Percentiles rank a stretch among this genome's conserved stretches.
Evolutionary conservation across 2,113 vertebrate species (phyloP).

Genomic region (Alethe castanea): DNA sequence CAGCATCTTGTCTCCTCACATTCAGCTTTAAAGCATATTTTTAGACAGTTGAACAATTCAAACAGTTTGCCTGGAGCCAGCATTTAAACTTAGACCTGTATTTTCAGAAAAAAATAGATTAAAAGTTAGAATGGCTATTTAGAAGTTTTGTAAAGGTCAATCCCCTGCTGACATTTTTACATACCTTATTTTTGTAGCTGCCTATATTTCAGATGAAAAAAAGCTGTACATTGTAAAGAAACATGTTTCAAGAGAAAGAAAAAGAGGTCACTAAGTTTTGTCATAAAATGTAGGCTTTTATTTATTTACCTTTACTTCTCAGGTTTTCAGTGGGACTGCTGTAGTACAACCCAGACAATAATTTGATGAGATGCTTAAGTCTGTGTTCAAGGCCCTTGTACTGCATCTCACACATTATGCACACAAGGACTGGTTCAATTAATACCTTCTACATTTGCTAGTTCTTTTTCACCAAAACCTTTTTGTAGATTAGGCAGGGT

Average conservation of each 20-base stretch:
- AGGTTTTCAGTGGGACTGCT: background rate
- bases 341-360: background rate
- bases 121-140: slow-evolving; percentile 13
- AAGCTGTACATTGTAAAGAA: background rate
- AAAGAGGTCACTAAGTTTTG: background rate
- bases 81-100: slow-evolving; percentile 48
- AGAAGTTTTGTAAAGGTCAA: background rate
- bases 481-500: background rate
- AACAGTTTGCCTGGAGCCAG: slow-evolving; percentile 39
- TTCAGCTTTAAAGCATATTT: slow-evolving; percentile 62
- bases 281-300: background rate
- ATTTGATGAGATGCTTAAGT: background rate
- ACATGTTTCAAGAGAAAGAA: background rate
- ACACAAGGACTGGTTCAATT: background rate
- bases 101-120: slow-evolving; percentile 26
- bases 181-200: background rate
- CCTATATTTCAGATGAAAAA: slow-evolving; percentile 3
- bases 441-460: background rate
- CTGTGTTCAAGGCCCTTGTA: background rate
- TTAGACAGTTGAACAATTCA: slow-evolving; percentile 57
- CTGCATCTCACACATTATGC: background rate
- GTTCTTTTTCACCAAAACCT: background rate
- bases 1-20: slow-evolving; percentile 25
- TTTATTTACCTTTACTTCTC: background rate
- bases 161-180: slow-evolving; percentile 14